Evolutionary conservation across 2,797 vertebrate genomes (phyloP).

Genomic region (Anabacerthia variegaticeps): DNA sequence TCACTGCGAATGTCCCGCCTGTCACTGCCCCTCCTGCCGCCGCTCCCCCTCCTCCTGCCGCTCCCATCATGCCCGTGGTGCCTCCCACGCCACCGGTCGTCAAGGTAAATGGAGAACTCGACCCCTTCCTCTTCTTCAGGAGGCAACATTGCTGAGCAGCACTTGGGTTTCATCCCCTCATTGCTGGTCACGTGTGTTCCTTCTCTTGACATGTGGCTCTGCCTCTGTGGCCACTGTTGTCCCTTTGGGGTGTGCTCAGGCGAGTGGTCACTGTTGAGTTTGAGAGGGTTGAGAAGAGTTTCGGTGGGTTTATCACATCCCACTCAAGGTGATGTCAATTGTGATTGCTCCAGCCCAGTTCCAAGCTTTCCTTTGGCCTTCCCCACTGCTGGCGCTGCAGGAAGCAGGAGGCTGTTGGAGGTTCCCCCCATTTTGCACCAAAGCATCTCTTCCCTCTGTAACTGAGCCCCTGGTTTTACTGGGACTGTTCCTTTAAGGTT

Average conservation of each 20-base stretch:
- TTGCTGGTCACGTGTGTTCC: background rate
- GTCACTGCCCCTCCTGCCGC: conserved; percentile 78
- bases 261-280: background rate
- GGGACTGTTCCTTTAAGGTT: background rate
- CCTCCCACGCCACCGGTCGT: conserved; percentile 87
- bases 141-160: background rate
- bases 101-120: conserved; percentile 79
- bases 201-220: background rate
- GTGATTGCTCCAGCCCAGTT: background rate
- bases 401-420: background rate
- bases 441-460: background rate
- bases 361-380: background rate
- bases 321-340: background rate
- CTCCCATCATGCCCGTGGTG: conserved; percentile 82
- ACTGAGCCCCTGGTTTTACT: background rate
- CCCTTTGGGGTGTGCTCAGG: background rate
- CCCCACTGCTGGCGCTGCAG: background rate
- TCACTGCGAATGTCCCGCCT: conserved; percentile 79
- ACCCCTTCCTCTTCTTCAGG: background rate
- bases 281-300: background rate
- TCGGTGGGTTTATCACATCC: rapidly evolving
- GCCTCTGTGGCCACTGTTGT: background rate
- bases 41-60: conserved; percentile 76
- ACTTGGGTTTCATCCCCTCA: background rate
- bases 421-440: background rate